Percentiles rank a stretch among this genome's conserved stretches.
These are phyloP conservation scores for Mythimna pallens DNA, from an alignment of 2,888 invertebrate genomes.

Conservation along the genomic window DNA sequence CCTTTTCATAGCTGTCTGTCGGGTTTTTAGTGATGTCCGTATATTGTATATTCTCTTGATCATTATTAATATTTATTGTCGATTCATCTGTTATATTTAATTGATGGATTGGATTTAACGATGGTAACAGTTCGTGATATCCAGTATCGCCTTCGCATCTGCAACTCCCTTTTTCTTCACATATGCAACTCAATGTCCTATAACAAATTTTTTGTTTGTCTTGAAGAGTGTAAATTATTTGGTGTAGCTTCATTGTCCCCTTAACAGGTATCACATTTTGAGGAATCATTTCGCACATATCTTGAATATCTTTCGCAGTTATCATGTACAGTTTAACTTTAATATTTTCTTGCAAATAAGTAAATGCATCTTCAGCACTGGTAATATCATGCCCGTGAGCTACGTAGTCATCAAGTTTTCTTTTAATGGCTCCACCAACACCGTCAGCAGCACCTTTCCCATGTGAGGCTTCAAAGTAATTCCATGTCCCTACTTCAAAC, in stretches of 20 bases:
- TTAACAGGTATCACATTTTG: constrained; percentile 18
- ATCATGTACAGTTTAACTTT: too few species aligned
- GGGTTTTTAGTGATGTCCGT: neutral
- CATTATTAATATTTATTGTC: constrained; percentile 4
- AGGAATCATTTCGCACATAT: constrained; percentile 1
- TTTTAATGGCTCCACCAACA: too few species aligned
- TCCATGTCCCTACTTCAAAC: too few species aligned
- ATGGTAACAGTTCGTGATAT: constrained; percentile 13
- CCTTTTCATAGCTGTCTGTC: constrained; percentile 4
- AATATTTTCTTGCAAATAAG: too few species aligned
- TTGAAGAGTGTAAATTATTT: constrained; percentile 19
- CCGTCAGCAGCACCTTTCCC: too few species aligned
- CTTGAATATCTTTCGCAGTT: too few species aligned
- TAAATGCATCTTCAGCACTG: too few species aligned
- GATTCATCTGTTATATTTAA: too few species aligned
- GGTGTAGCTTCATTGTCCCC: constrained; percentile 21
- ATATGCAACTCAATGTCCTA: constrained; percentile 17
- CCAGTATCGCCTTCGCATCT: constrained; percentile 9
- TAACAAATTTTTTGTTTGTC: constrained; percentile 23
- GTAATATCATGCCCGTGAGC: too few species aligned
- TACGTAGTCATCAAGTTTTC: too few species aligned
- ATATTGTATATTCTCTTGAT: neutral
- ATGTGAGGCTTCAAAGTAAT: too few species aligned
- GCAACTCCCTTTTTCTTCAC: constrained; percentile 10
- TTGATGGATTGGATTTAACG: too few species aligned